A percentile compares a stretch with the other conserved stretches of the same genome.
These are phyloP conservation scores for Geococcyx californianus DNA, from an alignment of 2,113 vertebrate genomes.

Conservation along the genomic window DNA sequence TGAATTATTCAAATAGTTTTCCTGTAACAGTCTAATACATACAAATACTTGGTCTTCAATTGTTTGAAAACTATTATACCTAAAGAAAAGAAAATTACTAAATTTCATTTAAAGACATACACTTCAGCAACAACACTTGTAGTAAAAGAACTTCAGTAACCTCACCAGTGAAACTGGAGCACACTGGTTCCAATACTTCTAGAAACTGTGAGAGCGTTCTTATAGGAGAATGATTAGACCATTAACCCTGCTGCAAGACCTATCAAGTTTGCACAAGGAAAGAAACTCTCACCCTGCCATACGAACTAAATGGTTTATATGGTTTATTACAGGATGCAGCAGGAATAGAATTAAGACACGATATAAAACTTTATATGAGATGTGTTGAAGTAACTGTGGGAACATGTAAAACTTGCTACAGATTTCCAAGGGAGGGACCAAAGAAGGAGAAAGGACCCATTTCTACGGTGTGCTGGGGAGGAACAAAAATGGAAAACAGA, in stretches of 20 bases:
- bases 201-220: not conserved
- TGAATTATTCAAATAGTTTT: not conserved
- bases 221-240: rapidly evolving
- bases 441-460: not conserved
- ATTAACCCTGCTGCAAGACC: not conserved
- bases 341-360: not conserved
- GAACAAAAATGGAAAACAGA: not conserved
- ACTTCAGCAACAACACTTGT: not conserved
- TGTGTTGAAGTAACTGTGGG: not conserved
- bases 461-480: not conserved
- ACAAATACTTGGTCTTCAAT: not conserved
- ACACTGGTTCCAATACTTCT: not conserved
- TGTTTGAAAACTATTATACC: not conserved
- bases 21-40: not conserved
- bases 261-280: not conserved
- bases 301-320: not conserved
- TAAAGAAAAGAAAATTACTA: not conserved
- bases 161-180: not conserved
- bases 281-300: not conserved
- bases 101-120: not conserved
- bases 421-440: not conserved
- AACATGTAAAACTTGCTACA: not conserved
- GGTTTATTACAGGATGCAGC: not conserved
- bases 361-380: not conserved
- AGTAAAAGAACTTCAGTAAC: not conserved